Base-by-base conservation (phyloP, 1,140 invertebrate genomes). In the Hestina assimilis region DNA sequence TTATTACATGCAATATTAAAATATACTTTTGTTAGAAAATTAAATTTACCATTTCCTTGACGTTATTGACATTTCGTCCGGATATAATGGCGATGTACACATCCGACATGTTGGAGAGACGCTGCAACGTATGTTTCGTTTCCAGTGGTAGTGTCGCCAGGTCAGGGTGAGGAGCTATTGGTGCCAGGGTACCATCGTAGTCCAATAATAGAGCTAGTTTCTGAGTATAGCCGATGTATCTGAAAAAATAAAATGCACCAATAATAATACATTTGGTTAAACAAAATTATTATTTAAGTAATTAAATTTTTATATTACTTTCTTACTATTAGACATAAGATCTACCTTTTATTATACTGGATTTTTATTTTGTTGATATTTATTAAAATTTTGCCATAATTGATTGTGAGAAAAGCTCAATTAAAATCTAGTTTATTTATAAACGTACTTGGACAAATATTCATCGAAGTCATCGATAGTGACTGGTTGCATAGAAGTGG, bases 41-140 rank as follows among this genome's bases (percentile, higher is more conserved):
- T 35, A 35, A 46, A 29, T 11, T 86, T 57, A 92, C 95, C 95
- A 96, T 97, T 59, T 94, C 91, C 68, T 95, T 96, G 0, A 97
- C 95, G 79, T 97, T 96, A 64, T 95, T 92, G 9, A 97, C 94
- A 73, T 94, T 96, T 52, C 96, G 89, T 12, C 96, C 96, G 2
- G 95, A 96, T 29, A 97, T 93, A 59, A 97, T 94, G 9, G 96
- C 95, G 62, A 97, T 95, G 73, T 96, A 96, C 1, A 96, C 94
- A 74, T 97, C 95, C 0, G 95, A 92, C 86, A 96, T 93, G 79
- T 96, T 96, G n/a, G 94, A 93, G 5, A 97, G 86, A 64, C 95
- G 91, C 75, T 95, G 94, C 6, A 97, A 85, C 12, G 96, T 94
- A 64, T 95, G 93, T 69, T 95, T 96, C 1, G 96, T 96, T 83